Evolutionary conservation across 2,888 invertebrate genomes (phyloP).

Genomic region (Trachelus stipa): DNA sequence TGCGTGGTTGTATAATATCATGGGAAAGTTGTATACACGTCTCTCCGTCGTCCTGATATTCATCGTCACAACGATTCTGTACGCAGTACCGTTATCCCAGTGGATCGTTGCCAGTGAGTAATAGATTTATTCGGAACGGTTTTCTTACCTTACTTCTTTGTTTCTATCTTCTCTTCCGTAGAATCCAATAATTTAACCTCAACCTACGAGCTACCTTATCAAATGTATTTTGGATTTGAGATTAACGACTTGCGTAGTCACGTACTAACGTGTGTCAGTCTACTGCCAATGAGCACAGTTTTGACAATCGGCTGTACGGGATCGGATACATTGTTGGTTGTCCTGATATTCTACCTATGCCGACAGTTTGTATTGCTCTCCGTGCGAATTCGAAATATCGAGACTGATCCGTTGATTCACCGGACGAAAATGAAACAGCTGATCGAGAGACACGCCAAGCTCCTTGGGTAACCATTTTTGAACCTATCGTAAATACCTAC

Average conservation of each 20-base stretch:
- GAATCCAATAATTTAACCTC: constrained; percentile 27
- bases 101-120: constrained; percentile 1
- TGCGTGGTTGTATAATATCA: not conserved
- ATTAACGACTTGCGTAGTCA: constrained; percentile 26
- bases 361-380: constrained; percentile 31
- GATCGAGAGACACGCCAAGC: constrained; percentile 31
- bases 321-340: constrained; percentile 34
- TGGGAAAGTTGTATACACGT: not conserved
- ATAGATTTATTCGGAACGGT: not conserved
- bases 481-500: not conserved
- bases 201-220: constrained; percentile 31
- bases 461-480: constrained; percentile 27
- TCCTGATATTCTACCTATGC: constrained; percentile 34
- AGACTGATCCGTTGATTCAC: constrained; percentile 18
- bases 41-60: constrained; percentile 1
- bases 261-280: constrained; percentile 31
- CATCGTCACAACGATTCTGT: not conserved
- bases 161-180: constrained; percentile 18
- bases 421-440: constrained; percentile 27
- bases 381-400: constrained; percentile 24
- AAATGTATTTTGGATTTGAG: constrained; percentile 28
- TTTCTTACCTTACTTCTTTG: constrained; percentile 10
- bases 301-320: constrained; percentile 34
- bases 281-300: constrained; percentile 26
- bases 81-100: not conserved